A percentile compares a stretch with the other conserved stretches of the same genome.
phyloP scores from a whole-genome alignment of 2,797 vertebrate species.

The Sebastes ruberrimus region DNA sequence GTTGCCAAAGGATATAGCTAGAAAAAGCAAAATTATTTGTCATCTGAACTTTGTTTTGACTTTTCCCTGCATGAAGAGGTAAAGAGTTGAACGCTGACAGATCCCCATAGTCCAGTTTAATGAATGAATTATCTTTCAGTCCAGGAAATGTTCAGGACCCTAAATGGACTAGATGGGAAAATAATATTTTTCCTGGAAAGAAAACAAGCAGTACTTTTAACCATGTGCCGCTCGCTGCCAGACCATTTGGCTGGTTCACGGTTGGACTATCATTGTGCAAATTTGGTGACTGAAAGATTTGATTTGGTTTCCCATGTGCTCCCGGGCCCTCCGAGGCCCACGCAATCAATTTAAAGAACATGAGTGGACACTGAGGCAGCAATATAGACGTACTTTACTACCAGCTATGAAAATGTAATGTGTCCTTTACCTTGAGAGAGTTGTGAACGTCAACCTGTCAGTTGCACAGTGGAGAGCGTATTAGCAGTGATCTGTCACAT shows the following conservation, averaged over 20 bases:
- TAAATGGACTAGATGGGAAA: not conserved
- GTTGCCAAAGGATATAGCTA: too few species aligned
- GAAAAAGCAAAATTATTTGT: not conserved
- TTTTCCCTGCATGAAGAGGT: not conserved
- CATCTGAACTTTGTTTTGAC: not conserved
- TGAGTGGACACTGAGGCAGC: not conserved
- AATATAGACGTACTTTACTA: not conserved
- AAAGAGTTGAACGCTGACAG: not conserved
- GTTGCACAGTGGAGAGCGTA: not conserved
- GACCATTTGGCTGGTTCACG: not conserved
- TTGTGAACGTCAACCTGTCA: not conserved
- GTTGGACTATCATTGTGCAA: not conserved
- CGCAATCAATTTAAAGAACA: not conserved
- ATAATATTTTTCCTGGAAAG: not conserved
- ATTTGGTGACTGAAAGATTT: not conserved
- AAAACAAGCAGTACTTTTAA: not conserved
- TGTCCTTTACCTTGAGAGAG: constrained; percentile 34
- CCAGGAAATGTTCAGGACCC: not conserved
- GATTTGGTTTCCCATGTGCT: not conserved
- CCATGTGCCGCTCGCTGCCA: not conserved
- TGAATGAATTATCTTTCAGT: not conserved
- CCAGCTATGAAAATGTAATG: constrained; percentile 4
- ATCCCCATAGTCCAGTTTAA: not conserved
- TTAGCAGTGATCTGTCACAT: not conserved
- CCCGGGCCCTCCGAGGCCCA: not conserved